phyloP scores from a whole-genome alignment of 2,888 invertebrate species.

The Amblyjoppa proteus region DNA sequence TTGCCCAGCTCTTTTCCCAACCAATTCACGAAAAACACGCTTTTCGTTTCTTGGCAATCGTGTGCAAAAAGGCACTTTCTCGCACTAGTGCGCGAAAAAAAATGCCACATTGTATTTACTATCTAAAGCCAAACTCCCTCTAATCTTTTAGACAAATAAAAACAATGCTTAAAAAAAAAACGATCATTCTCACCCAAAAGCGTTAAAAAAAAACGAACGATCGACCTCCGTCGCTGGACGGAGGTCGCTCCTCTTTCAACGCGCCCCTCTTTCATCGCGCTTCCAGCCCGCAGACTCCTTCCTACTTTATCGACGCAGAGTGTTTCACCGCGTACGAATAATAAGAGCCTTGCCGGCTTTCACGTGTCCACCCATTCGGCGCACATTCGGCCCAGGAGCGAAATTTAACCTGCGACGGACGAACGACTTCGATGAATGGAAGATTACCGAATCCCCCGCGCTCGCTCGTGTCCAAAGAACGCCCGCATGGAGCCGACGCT shows the following conservation, averaged over 20 bases:
- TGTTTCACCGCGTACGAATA: conserved; percentile 13
- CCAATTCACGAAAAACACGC: no score
- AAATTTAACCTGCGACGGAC: conserved; percentile 78
- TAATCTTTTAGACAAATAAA: no score
- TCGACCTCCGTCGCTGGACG: conserved; percentile 41
- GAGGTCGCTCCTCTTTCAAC: conserved; percentile 52
- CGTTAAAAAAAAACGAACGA: conserved; percentile 1
- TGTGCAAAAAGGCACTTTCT: no score
- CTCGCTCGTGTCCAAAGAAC: conserved; percentile 51
- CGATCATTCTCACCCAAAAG: conserved; percentile 37
- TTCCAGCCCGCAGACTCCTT: conserved; percentile 48
- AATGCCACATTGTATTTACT: no score
- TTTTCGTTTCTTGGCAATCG: no score
- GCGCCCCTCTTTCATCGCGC: conserved; percentile 74
- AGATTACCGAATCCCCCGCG: conserved; percentile 70
- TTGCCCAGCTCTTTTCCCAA: no score
- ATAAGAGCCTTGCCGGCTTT: conserved; percentile 58
- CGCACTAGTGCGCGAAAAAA: no score
- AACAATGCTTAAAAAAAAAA: no score
- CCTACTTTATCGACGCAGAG: conserved; percentile 2
- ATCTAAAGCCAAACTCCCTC: no score
- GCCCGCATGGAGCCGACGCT: conserved; percentile 47
- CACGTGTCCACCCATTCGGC: conserved; percentile 73
- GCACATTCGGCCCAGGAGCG: conserved; percentile 72
- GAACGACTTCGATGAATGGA: conserved; percentile 78